A percentile compares a stretch with the other conserved stretches of the same genome.
Conservation (phyloP, 1,140 invertebrate species). For the Drosophila willistoni region DNA sequence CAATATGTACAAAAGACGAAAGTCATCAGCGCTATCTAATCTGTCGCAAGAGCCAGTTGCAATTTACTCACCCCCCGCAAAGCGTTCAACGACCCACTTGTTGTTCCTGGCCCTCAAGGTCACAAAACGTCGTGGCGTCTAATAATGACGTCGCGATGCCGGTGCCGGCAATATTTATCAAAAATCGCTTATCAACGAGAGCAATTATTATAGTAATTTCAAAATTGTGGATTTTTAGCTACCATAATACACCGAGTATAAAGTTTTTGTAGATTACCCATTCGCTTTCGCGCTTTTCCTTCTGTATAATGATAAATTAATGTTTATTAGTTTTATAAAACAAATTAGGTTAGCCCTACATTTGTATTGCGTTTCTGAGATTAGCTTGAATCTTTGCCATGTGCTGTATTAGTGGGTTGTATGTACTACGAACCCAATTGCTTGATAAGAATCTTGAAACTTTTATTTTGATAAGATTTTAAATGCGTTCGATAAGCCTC, state of each 20-base stretch:
- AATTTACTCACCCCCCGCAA: not conserved
- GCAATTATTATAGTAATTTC: not conserved
- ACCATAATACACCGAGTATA: not conserved
- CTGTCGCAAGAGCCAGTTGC: not conserved
- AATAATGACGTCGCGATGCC: slow-evolving; percentile 38
- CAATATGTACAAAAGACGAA: not conserved
- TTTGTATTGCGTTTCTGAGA: not conserved
- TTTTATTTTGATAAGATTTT: slow-evolving; percentile 43
- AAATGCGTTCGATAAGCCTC: not conserved
- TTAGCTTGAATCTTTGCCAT: slow-evolving; percentile 1
- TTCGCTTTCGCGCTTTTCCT: not conserved
- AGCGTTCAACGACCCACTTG: slow-evolving; percentile 60
- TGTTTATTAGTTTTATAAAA: too few relatives aligned
- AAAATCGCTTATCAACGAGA: slow-evolving; percentile 4
- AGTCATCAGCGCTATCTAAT: slow-evolving; percentile 17
- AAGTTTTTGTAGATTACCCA: not conserved
- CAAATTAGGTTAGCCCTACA: too few relatives aligned
- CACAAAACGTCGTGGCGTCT: slow-evolving; percentile 29
- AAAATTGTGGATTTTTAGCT: slow-evolving; percentile 1
- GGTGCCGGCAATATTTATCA: slow-evolving; percentile 15
- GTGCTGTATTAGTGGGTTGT: not conserved
- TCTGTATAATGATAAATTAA: not conserved
- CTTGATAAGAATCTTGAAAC: slow-evolving; percentile 32
- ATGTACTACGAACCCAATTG: slow-evolving; percentile 47
- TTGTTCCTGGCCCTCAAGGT: slow-evolving; percentile 63